Percentiles rank a stretch among this genome's conserved stretches.
Evolutionary conservation across 2,797 vertebrate species (phyloP).

Genomic region (Oreonectes daqikongensis): DNA sequence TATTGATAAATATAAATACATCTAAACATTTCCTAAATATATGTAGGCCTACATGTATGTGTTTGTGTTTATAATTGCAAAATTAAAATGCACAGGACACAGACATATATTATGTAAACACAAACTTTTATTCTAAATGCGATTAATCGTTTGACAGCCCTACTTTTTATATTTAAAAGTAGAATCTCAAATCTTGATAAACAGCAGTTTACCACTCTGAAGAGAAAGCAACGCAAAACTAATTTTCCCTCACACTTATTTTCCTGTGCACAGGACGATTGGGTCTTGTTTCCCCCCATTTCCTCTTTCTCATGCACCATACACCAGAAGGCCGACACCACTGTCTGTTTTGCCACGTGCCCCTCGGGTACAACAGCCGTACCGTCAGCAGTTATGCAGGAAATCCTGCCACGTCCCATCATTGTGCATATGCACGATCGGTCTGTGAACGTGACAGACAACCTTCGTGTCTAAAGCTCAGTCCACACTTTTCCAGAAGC

Average conservation of each 20-base stretch:
- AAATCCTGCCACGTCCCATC: slow-evolving; percentile 25
- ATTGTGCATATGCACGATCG: slow-evolving; percentile 20
- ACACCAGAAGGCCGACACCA: neutral
- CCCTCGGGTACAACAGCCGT: slow-evolving; percentile 31
- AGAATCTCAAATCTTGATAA: slow-evolving; percentile 42
- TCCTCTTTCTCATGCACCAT: neutral
- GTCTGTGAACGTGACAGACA: slow-evolving; percentile 2
- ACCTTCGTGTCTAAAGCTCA: slow-evolving; percentile 6
- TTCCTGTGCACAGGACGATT: slow-evolving; percentile 40
- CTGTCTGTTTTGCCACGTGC: slow-evolving; percentile 38
- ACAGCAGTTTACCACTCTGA: slow-evolving; percentile 47
- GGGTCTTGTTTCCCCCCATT: neutral
- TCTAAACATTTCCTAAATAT: too few relatives aligned
- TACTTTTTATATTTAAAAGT: slow-evolving; percentile 46
- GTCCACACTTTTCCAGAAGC: slow-evolving; percentile 36
- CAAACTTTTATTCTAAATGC: too few relatives aligned
- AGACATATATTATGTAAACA: too few relatives aligned
- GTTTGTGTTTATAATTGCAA: too few relatives aligned
- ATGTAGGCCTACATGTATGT: too few relatives aligned
- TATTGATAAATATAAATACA: too few relatives aligned
- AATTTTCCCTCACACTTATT: slow-evolving; percentile 45
- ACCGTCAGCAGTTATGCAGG: slow-evolving; percentile 55
- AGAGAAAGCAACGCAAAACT: slow-evolving; percentile 30
- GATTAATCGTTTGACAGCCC: too few relatives aligned
- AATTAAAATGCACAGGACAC: too few relatives aligned